Conservation (phyloP, 2,888 invertebrate species). For the Pyrrhosoma nymphula region DNA sequence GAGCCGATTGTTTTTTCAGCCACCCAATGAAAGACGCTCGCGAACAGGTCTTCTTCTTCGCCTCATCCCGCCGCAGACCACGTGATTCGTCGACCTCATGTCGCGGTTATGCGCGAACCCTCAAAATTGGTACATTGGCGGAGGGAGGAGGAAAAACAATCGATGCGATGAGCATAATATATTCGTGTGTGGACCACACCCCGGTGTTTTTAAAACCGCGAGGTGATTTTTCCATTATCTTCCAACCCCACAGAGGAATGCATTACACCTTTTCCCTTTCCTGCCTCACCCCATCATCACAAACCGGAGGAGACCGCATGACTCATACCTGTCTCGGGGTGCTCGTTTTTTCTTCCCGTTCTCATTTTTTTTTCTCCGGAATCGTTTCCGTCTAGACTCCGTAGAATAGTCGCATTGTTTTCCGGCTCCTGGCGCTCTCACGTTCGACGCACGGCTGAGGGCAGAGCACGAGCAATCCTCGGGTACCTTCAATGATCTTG, state of each 20-base stretch:
- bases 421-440: neutral
- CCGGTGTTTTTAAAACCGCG: neutral
- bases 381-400: slow-evolving; percentile 41
- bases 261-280: neutral
- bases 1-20: neutral
- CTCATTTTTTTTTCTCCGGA: neutral
- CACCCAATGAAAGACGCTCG: neutral
- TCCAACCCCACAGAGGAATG: neutral
- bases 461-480: neutral
- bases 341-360: neutral
- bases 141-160: neutral
- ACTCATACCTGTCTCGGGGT: neutral
- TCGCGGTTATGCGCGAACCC: neutral
- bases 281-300: neutral
- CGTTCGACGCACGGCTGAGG: neutral
- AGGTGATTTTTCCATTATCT: slow-evolving; percentile 30
- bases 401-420: neutral
- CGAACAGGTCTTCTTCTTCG: neutral
- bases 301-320: neutral
- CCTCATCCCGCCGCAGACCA: neutral
- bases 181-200: neutral
- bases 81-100: neutral
- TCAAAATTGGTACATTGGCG: neutral
- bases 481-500: neutral
- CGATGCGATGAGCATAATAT: neutral